A percentile compares a stretch with the other conserved stretches of the same genome.
phyloP scores from a whole-genome alignment of 2,113 vertebrate species.

The Macquaria ambigua region DNA sequence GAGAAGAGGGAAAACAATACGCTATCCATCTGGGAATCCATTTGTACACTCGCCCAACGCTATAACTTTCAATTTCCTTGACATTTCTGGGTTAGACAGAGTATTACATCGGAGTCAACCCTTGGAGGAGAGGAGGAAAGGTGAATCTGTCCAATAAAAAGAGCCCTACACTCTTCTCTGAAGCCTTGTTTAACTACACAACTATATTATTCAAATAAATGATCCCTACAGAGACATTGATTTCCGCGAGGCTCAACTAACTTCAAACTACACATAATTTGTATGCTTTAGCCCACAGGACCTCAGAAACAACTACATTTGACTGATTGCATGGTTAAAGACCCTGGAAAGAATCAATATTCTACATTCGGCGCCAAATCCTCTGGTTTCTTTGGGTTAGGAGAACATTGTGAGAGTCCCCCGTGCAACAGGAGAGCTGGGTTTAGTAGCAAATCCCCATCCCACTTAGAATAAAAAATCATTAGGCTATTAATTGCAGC shows the following conservation, averaged over 20 bases:
- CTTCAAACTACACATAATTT: not conserved
- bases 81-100: constrained; percentile 23
- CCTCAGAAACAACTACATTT: not conserved
- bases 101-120: constrained; percentile 12
- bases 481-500: constrained; percentile 70
- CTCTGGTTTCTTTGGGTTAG: constrained; percentile 29
- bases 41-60: not conserved
- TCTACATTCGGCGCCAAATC: not conserved
- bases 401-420: constrained; percentile 29
- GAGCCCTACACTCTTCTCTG: not conserved
- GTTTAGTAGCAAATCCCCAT: constrained; percentile 62
- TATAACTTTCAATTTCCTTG: constrained; percentile 44
- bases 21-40: not conserved
- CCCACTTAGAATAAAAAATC: constrained; percentile 60
- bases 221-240: constrained; percentile 9
- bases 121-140: not conserved
- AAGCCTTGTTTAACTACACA: constrained; percentile 15
- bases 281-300: constrained; percentile 2
- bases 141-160: constrained; percentile 34
- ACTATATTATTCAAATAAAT: constrained; percentile 28
- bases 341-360: constrained; percentile 37
- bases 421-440: constrained; percentile 41
- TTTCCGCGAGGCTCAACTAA: constrained; percentile 5
- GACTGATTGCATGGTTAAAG: constrained; percentile 28
- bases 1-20: not conserved